These are phyloP conservation scores for Ochotona curzoniae DNA, from an alignment of 2,113 vertebrate genomes.

Conservation along the genomic window DNA sequence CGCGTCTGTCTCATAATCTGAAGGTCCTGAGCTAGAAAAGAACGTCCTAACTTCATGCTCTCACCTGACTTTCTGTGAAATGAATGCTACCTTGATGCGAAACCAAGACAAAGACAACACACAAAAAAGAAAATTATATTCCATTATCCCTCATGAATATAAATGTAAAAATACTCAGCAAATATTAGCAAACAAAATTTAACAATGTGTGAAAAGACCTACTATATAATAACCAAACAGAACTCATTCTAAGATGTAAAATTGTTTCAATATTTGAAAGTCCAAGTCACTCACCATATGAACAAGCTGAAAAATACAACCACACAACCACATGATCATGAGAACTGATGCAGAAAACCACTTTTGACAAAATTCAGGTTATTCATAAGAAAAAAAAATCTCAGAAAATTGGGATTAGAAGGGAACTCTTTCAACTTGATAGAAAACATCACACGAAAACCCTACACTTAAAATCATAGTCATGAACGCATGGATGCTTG, in stretches of 20 bases:
- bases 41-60: not conserved
- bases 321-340: not conserved
- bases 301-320: conserved; percentile 4
- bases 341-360: not conserved
- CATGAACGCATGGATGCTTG: not conserved
- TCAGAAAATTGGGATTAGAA: not conserved
- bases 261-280: not conserved
- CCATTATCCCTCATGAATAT: not conserved
- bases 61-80: not conserved
- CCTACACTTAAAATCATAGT: not conserved
- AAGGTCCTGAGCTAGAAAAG: too few species aligned
- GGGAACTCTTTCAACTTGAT: not conserved
- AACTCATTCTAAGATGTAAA: not conserved
- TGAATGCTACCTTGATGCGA: not conserved
- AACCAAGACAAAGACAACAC: not conserved
- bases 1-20: too few species aligned
- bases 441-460: not conserved
- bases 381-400: not conserved
- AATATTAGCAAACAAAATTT: not conserved
- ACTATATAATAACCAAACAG: not conserved
- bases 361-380: not conserved
- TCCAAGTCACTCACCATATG: not conserved
- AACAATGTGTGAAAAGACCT: not conserved
- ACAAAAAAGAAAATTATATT: not conserved
- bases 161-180: not conserved